Evolutionary conservation across 2,797 vertebrate genomes (phyloP), one percentile per base, ranked within the genome.

Genomic region (Platalea minor): DNA sequence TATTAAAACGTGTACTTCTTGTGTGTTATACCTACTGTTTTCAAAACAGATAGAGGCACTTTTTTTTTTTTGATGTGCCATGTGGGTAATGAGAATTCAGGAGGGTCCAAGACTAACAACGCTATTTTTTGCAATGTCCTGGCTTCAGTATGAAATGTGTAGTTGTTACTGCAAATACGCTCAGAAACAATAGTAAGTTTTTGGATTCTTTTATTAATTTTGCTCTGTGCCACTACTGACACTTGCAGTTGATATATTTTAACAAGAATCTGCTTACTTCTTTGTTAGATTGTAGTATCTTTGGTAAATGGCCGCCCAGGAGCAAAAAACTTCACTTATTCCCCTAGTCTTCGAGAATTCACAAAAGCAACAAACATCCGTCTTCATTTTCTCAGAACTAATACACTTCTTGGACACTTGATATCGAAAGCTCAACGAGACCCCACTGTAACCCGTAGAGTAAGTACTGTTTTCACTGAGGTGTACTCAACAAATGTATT

Each of bases 301-400:
- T 96, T 99, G 95, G 93, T 99, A 90, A 99, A 99, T 19, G 98
- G 99, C 33, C 98, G 99, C 23, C 99, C 99, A 4, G 99, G 99
- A 50, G 98, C 99, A 78, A 98, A 94, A 95, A 99, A 99, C 97
- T 99, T 99, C 95, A 98, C 98, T 54, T 98, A 98, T 63, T 99
- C 99, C 4, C 97, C 98, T 4, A 93, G 96, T 29, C 97, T 99
- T 93, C 98, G 86, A 91, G 98, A 99, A 63, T 99, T 99, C 97
- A 99, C 99, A 21, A 98, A 98, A 95, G 99, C 99, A 72, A 99
- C 99, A 67, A 99, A 99, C 95, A 99, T 99, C 79, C 99, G 99
- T 60, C 97, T 99, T 77, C 97, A 70, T 85, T 99, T 99, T 90
- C 98, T 99, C 29, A 98, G 98, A 88, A 99, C 99, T 67, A 99